Percentiles rank a stretch among this genome's conserved stretches.
These are phyloP conservation scores for Ormia ochracea DNA, from an alignment of 2,888 invertebrate species.

Conservation along the genomic window DNA sequence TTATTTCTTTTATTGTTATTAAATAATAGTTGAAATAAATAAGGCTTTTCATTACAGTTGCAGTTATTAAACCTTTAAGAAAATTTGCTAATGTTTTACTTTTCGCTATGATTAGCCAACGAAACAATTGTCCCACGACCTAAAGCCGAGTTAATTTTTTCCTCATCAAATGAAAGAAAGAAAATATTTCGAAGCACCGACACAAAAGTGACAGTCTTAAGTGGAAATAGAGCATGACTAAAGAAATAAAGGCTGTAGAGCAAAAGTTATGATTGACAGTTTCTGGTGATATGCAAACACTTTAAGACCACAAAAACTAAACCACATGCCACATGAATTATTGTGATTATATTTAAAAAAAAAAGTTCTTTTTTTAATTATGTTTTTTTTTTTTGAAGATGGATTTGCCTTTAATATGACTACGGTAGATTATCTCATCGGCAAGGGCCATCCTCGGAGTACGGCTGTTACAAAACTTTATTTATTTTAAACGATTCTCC, in stretches of 20 bases:
- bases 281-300: background rate
- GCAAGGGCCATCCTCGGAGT: too few relatives aligned
- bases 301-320: background rate
- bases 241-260: background rate
- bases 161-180: background rate
- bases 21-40: too few relatives aligned
- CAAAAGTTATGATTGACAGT: background rate
- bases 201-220: conserved; percentile 43
- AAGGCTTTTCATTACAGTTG: too few relatives aligned
- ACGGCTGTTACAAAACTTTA: too few relatives aligned
- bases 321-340: background rate
- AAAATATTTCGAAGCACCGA: background rate
- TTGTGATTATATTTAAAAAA: background rate
- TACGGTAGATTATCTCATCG: too few relatives aligned
- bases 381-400: too few relatives aligned
- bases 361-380: too few relatives aligned
- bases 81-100: background rate
- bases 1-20: too few relatives aligned
- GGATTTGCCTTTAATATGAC: too few relatives aligned
- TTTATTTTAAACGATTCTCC: background rate
- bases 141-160: conserved; percentile 1
- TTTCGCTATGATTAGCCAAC: background rate
- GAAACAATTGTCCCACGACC: conserved; percentile 17
- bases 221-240: conserved; percentile 31
- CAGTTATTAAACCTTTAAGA: too few relatives aligned